These are phyloP conservation scores for Dryobates pubescens DNA, from an alignment of 2,797 vertebrate species.

Conservation along the genomic window DNA sequence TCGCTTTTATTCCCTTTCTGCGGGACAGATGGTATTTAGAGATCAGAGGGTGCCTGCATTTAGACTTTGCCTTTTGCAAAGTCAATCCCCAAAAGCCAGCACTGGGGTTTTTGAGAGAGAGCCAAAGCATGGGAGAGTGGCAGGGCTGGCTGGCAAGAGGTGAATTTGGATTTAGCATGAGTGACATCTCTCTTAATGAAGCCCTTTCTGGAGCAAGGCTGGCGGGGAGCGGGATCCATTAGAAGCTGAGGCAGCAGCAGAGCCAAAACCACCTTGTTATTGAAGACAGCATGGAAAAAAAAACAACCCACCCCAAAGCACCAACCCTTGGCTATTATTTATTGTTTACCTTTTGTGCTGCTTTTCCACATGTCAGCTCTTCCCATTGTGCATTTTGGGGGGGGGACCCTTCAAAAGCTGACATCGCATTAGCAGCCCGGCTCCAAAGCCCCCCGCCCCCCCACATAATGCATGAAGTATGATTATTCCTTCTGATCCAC, in stretches of 20 bases:
- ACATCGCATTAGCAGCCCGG: neutral
- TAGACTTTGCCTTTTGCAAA: neutral
- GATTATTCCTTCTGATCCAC: constrained; percentile 67
- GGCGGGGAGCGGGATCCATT: constrained; percentile 54
- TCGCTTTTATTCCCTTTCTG: neutral
- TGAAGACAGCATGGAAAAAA: neutral
- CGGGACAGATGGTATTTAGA: constrained; percentile 44
- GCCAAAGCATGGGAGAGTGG: constrained; percentile 10
- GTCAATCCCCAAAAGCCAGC: neutral
- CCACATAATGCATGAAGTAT: constrained; percentile 56
- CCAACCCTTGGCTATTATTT: constrained; percentile 18
- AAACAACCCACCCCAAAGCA: neutral
- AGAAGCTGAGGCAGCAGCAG: neutral
- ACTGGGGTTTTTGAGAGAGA: neutral
- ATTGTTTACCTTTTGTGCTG: constrained; percentile 8
- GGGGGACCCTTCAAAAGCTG: constrained; percentile 33
- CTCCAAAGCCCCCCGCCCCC: constrained; percentile 12
- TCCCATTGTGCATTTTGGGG: neutral
- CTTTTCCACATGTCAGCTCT: neutral
- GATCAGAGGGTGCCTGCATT: neutral
- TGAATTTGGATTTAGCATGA: constrained; percentile 43
- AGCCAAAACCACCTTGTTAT: neutral
- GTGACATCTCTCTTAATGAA: constrained; percentile 52
- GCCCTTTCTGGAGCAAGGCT: constrained; percentile 29
- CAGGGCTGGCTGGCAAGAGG: constrained; percentile 35